Evolutionary conservation across 2,888 invertebrate species (phyloP).

Genomic region (Blastobasis lacticolella): DNA sequence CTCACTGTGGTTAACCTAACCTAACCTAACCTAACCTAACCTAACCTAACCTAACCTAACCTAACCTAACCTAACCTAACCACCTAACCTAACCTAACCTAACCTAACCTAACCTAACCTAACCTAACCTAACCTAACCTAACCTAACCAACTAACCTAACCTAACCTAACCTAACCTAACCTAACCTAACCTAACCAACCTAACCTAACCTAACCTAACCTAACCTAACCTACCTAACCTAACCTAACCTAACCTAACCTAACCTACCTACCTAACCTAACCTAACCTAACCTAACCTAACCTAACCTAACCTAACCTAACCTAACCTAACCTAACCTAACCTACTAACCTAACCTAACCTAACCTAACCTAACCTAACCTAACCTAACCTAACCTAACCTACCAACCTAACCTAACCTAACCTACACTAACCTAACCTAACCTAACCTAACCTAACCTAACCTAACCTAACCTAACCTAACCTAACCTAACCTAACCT

Average conservation of each 20-base stretch:
- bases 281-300: slow-evolving; percentile 13
- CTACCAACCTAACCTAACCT: neutral
- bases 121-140: slow-evolving; percentile 16
- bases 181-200: slow-evolving; percentile 8
- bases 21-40: slow-evolving; percentile 14
- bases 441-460: slow-evolving; percentile 5
- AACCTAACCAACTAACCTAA: slow-evolving; percentile 14
- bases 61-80: slow-evolving; percentile 14
- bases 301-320: slow-evolving; percentile 10
- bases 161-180: slow-evolving; percentile 15
- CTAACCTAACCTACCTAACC: slow-evolving; percentile 4
- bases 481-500: slow-evolving; percentile 14
- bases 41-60: slow-evolving; percentile 16
- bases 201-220: slow-evolving; percentile 1
- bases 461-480: slow-evolving; percentile 8
- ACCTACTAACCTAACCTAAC: slow-evolving; percentile 7
- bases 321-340: slow-evolving; percentile 5
- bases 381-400: slow-evolving; percentile 5
- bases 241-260: slow-evolving; percentile 8
- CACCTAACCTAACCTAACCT: slow-evolving; percentile 10
- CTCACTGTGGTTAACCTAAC: too few relatives aligned
- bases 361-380: slow-evolving; percentile 14
- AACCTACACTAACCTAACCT: neutral
- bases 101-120: slow-evolving; percentile 16
- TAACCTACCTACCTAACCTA: slow-evolving; percentile 10